Conservation (phyloP, 1,140 invertebrate genomes). For the Rhyzopertha dominica region DNA sequence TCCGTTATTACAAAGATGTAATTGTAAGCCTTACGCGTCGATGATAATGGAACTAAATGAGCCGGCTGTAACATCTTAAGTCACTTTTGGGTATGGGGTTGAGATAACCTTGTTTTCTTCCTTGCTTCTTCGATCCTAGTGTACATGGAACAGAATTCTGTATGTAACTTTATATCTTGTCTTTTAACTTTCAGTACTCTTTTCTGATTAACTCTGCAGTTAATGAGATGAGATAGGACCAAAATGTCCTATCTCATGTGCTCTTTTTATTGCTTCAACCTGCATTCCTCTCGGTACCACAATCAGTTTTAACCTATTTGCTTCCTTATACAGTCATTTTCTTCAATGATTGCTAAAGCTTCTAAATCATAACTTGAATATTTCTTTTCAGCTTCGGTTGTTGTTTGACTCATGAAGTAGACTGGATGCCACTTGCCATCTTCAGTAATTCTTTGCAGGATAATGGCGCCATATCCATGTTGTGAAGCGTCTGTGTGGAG, state of each 20-base stretch:
- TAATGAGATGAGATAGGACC: constrained; percentile 30
- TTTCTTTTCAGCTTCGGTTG: constrained; percentile 31
- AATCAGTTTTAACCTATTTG: constrained; percentile 13
- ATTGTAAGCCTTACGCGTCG: constrained; percentile 42
- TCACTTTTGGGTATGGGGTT: no score
- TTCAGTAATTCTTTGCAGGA: constrained; percentile 33
- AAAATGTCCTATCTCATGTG: constrained; percentile 29
- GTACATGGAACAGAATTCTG: constrained; percentile 37
- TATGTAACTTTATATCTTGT: constrained; percentile 36
- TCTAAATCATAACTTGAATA: constrained; percentile 44
- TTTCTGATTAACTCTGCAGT: constrained; percentile 36
- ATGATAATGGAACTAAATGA: constrained; percentile 42
- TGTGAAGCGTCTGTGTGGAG: constrained; percentile 32
- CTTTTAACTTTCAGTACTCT: constrained; percentile 37
- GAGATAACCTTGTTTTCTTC: constrained; percentile 39
- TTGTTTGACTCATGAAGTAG: constrained; percentile 42
- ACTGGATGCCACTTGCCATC: constrained; percentile 45
- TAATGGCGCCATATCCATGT: constrained; percentile 35
- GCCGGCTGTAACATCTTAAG: constrained; percentile 39
- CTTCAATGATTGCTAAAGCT: constrained; percentile 39
- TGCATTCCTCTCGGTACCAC: no score
- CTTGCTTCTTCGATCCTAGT: constrained; percentile 34
- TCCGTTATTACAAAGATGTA: constrained; percentile 43
- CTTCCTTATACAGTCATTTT: constrained; percentile 8
- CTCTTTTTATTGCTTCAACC: no score